phyloP scores from a whole-genome alignment of 1,140 invertebrate species.

The Triops longicaudatus region DNA sequence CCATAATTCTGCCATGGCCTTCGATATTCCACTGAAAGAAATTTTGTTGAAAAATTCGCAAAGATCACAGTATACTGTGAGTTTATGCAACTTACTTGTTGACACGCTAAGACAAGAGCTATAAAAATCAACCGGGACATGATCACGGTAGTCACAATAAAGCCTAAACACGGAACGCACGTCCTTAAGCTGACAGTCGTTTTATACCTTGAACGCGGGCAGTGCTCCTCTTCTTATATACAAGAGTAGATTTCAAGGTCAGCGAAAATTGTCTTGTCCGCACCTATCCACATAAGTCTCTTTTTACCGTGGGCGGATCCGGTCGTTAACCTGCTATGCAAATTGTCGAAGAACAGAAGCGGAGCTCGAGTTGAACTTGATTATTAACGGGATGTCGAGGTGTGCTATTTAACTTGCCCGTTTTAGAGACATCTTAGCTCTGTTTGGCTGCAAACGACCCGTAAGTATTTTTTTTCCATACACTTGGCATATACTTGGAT shows the following conservation, averaged over 20 bases:
- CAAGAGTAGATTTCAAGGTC: background rate
- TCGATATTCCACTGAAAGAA: background rate
- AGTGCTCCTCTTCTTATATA: background rate
- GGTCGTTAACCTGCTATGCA: background rate
- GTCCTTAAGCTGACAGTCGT: background rate
- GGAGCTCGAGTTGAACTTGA: background rate
- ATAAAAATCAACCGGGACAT: background rate
- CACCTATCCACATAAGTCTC: background rate
- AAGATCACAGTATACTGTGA: background rate
- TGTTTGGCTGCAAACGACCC: too few relatives aligned
- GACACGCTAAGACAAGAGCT: background rate
- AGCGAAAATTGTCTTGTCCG: background rate
- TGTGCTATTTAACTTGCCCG: too few relatives aligned
- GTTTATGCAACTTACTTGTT: background rate
- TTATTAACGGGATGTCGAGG: background rate
- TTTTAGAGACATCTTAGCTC: too few relatives aligned
- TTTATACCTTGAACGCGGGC: background rate
- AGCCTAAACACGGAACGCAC: background rate
- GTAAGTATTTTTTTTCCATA: too few relatives aligned
- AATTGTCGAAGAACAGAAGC: background rate
- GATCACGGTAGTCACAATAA: background rate
- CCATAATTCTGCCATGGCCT: constrained; percentile 45
- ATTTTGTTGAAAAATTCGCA: background rate
- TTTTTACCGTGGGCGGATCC: background rate
- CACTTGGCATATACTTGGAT: too few relatives aligned